Evolutionary conservation across 2,797 vertebrate species (phyloP), one percentile per base, ranked within the genome.

Genomic region (Coregonus suidteri): DNA sequence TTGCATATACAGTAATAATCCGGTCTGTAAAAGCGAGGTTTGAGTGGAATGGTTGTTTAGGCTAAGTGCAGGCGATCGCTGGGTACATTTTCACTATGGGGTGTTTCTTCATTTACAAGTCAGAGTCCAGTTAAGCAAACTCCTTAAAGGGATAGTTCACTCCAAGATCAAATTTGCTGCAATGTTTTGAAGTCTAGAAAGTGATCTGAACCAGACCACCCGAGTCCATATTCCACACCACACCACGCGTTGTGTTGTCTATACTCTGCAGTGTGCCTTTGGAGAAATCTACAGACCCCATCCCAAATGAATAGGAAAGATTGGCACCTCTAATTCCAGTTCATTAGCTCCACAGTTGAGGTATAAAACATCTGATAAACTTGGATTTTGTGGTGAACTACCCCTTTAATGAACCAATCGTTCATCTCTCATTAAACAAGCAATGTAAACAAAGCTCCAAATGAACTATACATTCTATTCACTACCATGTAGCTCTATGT

Each of bases 381-480:
- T 72, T 73, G 41, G 14, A 25, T 18, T 51, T 56, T 35, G 25
- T 13, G 4, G 25, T 73, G 15, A 73, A 59, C 53, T 34, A 3
- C 6, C 53, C 52, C 25, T 11, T 64, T 25, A 3, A 52, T 13
- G 52, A 47, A 37, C 54, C 34, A 47, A 16, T 37, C 65, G 9
- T 74, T 34, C 37, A 52, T 20, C 25, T 4, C 1, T 53, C 64
- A 13, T 31, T 31, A 15, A 25, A 67, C 35, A 31, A 14, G n/a
- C 41, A 53, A 68, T 80, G 75, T 92, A 93, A 91, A 92, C 91
- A 91, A 93, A 92, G 93, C 91, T 93, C 93, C 37, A 54, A 91
- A 91, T 92, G 88, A 91, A 93, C 90, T 91, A 88, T 89, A 91
- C 87, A 91, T 88, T 83, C 82, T 86, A 84, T 68, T 59, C 3